Conservation (phyloP, 2,113 vertebrate species). For the Morone chrysops region DNA sequence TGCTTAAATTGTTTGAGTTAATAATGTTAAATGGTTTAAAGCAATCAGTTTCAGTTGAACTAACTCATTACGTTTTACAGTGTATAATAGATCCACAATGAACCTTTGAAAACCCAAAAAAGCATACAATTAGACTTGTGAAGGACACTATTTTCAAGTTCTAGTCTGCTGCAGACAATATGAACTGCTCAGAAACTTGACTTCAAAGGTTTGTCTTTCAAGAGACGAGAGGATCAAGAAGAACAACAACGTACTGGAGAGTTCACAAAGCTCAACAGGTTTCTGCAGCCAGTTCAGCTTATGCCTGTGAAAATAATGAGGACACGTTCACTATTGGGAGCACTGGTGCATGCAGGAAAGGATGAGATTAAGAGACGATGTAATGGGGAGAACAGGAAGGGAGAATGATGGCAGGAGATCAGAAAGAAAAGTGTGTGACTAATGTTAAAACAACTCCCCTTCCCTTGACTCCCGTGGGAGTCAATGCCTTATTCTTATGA, state of each 20-base stretch:
- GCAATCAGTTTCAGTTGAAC: too few species aligned
- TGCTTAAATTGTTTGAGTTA: too few species aligned
- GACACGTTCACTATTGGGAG: slow-evolving; percentile 35
- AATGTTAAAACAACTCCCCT: slow-evolving; percentile 73
- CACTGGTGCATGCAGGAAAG: slow-evolving; percentile 46
- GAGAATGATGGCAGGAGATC: slow-evolving; percentile 54
- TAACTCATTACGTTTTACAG: too few species aligned
- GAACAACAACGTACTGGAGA: neutral
- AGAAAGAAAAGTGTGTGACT: slow-evolving; percentile 77
- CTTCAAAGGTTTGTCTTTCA: slow-evolving; percentile 36
- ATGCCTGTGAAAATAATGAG: slow-evolving; percentile 51
- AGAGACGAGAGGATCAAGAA: neutral
- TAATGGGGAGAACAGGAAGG: slow-evolving; percentile 73
- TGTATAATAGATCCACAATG: too few species aligned
- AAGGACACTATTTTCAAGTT: neutral
- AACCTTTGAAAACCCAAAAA: too few species aligned
- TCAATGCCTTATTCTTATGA: slow-evolving; percentile 75
- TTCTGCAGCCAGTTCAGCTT: slow-evolving; percentile 28
- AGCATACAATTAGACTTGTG: too few species aligned
- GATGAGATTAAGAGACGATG: slow-evolving; percentile 70
- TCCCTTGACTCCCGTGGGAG: too few species aligned
- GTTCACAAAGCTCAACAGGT: slow-evolving; percentile 41
- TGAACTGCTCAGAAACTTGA: slow-evolving; percentile 19
- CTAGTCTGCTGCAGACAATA: slow-evolving; percentile 30
- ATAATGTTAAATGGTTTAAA: too few species aligned